Evolutionary conservation across 2,113 vertebrate species (phyloP).

Genomic region (Ceyx cyanopectus): DNA sequence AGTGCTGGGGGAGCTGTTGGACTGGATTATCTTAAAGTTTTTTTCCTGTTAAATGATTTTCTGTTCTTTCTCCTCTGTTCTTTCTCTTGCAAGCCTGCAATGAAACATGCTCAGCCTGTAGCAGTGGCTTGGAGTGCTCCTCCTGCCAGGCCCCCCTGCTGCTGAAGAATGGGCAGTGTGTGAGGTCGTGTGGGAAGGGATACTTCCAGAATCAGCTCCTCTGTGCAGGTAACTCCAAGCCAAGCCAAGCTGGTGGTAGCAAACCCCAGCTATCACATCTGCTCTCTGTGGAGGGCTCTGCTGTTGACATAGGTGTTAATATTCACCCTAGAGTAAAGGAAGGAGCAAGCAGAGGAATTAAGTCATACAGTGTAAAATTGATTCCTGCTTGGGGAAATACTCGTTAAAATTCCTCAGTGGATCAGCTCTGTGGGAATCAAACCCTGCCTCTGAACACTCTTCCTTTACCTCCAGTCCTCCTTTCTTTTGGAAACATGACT

Average conservation of each 20-base stretch:
- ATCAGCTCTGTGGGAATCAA: not conserved
- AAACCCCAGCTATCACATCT: not conserved
- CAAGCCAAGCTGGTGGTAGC: not conserved
- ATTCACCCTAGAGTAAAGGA: not conserved
- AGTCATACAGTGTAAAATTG: not conserved
- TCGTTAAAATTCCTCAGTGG: not conserved
- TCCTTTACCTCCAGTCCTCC: not conserved
- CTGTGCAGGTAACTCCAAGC: constrained; percentile 76
- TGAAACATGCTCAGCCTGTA: constrained; percentile 78
- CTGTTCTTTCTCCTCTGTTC: not conserved
- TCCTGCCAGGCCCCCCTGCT: constrained; percentile 75
- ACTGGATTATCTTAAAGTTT: no score
- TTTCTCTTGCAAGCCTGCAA: constrained; percentile 77
- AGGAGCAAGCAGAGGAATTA: not conserved
- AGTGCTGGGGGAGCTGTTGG: no score
- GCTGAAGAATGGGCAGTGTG: constrained; percentile 78
- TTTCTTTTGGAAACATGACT: not conserved
- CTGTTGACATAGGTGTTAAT: constrained; percentile 32
- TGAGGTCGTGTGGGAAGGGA: constrained; percentile 74
- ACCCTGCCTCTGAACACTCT: not conserved
- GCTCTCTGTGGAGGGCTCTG: not conserved
- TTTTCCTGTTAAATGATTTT: not conserved
- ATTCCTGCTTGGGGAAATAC: not conserved
- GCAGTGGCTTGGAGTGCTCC: constrained; percentile 77
- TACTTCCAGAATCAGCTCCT: constrained; percentile 75